Conservation (phyloP, 2,113 vertebrate genomes). For the Sinocyclocheilus grahami region DNA sequence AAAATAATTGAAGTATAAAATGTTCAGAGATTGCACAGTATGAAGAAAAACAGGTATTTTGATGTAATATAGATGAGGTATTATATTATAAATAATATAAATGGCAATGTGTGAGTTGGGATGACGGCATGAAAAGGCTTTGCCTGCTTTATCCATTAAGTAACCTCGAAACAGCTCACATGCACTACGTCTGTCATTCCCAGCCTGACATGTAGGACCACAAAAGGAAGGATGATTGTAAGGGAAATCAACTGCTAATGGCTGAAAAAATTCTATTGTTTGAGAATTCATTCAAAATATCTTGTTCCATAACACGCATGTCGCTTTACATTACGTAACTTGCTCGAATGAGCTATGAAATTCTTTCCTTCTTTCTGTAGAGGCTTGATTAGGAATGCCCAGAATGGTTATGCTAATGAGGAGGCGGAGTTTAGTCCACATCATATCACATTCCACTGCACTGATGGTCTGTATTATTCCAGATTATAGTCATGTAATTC, state of each 20-base stretch:
- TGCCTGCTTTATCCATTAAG: background rate
- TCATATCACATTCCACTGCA: background rate
- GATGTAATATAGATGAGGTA: background rate
- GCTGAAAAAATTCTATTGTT: background rate
- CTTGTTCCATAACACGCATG: background rate
- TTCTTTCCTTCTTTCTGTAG: background rate
- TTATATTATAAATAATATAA: background rate
- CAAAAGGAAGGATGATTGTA: background rate
- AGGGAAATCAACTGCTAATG: slow-evolving; percentile 23
- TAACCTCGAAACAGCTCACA: background rate
- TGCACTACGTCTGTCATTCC: background rate
- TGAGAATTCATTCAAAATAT: background rate
- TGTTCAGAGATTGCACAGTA: background rate
- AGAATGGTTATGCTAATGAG: background rate
- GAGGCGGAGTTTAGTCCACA: background rate
- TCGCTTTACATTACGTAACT: background rate
- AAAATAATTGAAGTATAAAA: background rate
- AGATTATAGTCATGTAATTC: background rate
- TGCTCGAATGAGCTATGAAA: background rate
- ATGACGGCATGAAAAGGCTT: slow-evolving; percentile 1
- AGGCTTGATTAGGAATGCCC: slow-evolving; percentile 1
- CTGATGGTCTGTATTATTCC: background rate
- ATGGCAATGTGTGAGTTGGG: background rate
- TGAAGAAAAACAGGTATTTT: background rate
- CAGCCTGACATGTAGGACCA: slow-evolving; percentile 5